A percentile compares a stretch with the other conserved stretches of the same genome.
Evolutionary conservation across 2,888 invertebrate genomes (phyloP).

Genomic region (Cantharis nigra): DNA sequence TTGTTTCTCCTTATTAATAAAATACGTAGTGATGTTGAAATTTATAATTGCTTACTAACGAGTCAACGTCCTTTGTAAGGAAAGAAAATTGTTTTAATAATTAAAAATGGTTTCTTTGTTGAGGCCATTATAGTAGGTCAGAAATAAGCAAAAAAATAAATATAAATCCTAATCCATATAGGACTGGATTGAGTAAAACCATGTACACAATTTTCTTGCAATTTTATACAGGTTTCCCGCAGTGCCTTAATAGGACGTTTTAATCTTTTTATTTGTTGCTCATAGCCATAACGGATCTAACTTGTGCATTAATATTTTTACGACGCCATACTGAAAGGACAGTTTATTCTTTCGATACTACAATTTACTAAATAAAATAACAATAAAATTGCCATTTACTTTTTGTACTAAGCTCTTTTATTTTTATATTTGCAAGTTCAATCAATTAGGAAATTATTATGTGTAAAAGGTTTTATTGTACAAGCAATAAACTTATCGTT

Average conservation of each 20-base stretch:
- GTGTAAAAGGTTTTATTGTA: neutral
- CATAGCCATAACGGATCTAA: neutral
- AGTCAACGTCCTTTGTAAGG: neutral
- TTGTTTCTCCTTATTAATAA: neutral
- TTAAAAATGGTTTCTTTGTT: neutral
- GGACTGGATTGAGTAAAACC: neutral
- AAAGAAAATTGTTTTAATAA: neutral
- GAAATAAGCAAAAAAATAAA: neutral
- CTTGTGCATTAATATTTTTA: neutral
- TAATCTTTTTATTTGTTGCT: slow-evolving; percentile 4
- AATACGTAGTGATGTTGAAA: neutral
- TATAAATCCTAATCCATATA: neutral
- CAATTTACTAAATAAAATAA: neutral
- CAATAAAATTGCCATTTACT: neutral
- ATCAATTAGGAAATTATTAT: neutral
- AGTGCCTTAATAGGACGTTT: slow-evolving; percentile 2
- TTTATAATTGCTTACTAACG: neutral
- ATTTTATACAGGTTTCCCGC: slow-evolving; percentile 3
- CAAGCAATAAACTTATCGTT: neutral
- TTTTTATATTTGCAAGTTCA: neutral
- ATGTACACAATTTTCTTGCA: slow-evolving; percentile 1
- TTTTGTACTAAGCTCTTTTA: neutral
- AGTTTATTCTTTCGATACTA: neutral
- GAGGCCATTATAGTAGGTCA: neutral
- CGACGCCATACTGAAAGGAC: neutral